phyloP scores from a whole-genome alignment of 2,113 vertebrate genomes.

The Charadrius vociferus region DNA sequence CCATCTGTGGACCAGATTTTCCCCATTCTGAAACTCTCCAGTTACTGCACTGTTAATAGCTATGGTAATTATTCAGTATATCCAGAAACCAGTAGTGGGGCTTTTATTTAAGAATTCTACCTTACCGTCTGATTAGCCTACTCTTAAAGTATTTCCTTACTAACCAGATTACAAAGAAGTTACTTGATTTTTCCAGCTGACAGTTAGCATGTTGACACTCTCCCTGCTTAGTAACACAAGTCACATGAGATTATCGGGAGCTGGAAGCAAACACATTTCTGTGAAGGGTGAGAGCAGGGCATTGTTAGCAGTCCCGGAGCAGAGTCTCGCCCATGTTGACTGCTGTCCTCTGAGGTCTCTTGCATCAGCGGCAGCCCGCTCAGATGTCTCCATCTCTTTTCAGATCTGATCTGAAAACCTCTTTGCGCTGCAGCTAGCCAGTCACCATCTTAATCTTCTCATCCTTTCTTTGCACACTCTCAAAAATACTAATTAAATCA shows the following conservation, averaged over 20 bases:
- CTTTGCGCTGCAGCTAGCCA: neutral
- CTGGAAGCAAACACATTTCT: conserved; percentile 13
- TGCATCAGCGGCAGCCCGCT: conserved; percentile 7
- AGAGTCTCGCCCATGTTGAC: neutral
- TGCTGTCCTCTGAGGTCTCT: conserved; percentile 1
- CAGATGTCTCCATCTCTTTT: conserved; percentile 18
- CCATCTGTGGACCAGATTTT: neutral
- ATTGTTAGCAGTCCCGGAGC: neutral
- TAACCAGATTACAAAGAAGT: conserved; percentile 14
- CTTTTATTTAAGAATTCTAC: neutral
- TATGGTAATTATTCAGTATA: neutral
- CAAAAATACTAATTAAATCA: conserved; percentile 37
- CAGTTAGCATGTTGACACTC: conserved; percentile 10
- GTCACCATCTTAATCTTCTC: neutral
- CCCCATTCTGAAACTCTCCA: neutral
- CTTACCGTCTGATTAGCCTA: neutral
- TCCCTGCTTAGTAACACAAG: conserved; percentile 37
- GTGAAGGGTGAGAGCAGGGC: neutral
- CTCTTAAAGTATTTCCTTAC: conserved; percentile 10
- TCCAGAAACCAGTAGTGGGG: neutral
- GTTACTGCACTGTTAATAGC: neutral
- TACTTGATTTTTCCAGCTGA: conserved; percentile 36
- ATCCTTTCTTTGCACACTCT: neutral
- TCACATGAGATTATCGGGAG: conserved; percentile 22
- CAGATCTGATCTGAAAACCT: neutral